A percentile compares a stretch with the other conserved stretches of the same genome.
These are phyloP conservation scores for Esox niger DNA, from an alignment of 2,113 vertebrate genomes.

Conservation along the genomic window DNA sequence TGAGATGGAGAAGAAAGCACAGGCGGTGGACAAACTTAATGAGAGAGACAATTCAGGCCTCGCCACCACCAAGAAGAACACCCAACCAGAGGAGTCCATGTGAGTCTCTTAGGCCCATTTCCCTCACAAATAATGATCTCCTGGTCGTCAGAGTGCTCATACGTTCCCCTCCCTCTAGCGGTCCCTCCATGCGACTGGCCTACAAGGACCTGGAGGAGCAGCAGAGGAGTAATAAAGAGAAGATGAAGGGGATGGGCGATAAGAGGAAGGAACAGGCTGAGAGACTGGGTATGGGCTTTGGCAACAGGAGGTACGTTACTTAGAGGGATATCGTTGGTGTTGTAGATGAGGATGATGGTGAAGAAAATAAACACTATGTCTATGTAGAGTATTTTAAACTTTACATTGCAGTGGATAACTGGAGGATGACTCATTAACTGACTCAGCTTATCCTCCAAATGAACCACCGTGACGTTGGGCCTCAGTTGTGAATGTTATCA, in stretches of 20 bases:
- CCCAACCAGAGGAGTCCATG: conserved; percentile 73
- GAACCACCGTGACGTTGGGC: background rate
- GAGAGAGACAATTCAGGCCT: conserved; percentile 60
- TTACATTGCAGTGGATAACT: no score
- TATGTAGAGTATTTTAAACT: no score
- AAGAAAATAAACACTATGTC: no score
- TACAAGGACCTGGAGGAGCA: conserved; percentile 88
- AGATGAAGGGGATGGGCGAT: conserved; percentile 70
- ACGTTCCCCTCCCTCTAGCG: conserved; percentile 53
- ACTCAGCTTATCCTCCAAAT: no score
- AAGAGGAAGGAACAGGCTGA: conserved; percentile 84
- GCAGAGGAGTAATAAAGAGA: conserved; percentile 76
- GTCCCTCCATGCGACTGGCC: conserved; percentile 80
- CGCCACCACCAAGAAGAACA: conserved; percentile 43
- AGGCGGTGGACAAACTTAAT: conserved; percentile 82
- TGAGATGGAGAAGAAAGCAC: conserved; percentile 87
- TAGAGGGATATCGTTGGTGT: background rate
- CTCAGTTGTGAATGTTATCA: background rate
- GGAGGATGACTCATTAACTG: no score
- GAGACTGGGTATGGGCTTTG: conserved; percentile 90
- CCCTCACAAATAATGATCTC: no score
- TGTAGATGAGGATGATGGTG: background rate
- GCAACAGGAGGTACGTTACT: conserved; percentile 64
- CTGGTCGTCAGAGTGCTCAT: background rate
- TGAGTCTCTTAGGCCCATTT: conserved; percentile 52